Evolutionary conservation across 2,797 vertebrate species (phyloP).

Genomic region (Neostethus bicornis): DNA sequence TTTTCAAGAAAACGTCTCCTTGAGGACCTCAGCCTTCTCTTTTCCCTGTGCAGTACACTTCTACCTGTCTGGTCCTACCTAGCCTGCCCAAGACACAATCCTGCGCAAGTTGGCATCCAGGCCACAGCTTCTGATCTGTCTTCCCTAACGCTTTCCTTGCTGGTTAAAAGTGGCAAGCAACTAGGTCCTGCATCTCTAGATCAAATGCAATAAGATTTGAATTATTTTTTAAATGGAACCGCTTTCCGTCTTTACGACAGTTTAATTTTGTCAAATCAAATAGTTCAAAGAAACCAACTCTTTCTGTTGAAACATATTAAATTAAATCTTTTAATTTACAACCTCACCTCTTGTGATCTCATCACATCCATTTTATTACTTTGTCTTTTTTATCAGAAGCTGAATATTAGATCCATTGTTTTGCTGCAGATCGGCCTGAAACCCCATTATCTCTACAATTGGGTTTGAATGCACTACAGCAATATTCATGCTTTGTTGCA

Average conservation of each 20-base stretch:
- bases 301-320: not conserved
- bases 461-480: slow-evolving; percentile 15
- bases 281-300: not conserved
- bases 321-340: not conserved
- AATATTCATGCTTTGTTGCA: slow-evolving; percentile 5
- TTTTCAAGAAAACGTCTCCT: no score
- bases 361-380: not conserved
- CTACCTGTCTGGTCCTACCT: no score
- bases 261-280: slow-evolving; percentile 5
- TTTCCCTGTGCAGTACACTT: no score
- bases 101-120: no score
- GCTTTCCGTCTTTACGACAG: not conserved
- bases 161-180: no score
- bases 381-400: slow-evolving; percentile 1
- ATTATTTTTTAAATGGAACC: no score
- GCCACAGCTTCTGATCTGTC: no score
- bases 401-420: slow-evolving; percentile 16
- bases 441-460: slow-evolving; percentile 24
- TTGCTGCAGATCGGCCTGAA: slow-evolving; percentile 5
- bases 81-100: no score
- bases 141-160: no score
- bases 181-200: no score
- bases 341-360: slow-evolving; percentile 6
- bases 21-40: no score
- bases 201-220: no score